Percentiles rank a stretch among this genome's conserved stretches.
Evolutionary conservation across 2,888 invertebrate genomes (phyloP).

Genomic region (Acholoe squamosa): DNA sequence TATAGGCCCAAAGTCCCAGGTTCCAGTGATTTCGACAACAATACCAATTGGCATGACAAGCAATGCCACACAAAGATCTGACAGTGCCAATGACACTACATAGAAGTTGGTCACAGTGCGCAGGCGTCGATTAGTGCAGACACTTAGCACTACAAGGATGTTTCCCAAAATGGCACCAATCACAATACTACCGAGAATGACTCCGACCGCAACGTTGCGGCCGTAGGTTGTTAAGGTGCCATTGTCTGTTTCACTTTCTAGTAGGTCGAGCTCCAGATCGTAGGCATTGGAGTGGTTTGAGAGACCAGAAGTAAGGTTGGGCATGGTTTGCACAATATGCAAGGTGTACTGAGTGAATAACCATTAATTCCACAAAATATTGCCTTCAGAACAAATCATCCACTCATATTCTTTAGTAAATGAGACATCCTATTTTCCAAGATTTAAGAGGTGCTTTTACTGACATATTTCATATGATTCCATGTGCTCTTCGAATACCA

Average conservation of each 20-base stretch:
- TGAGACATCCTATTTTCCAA: too few species aligned
- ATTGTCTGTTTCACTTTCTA: not conserved
- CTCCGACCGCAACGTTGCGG: slow-evolving; percentile 57
- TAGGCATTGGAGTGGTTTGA: not conserved
- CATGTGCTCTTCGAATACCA: too few species aligned
- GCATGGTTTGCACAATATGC: not conserved
- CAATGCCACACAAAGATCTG: slow-evolving; percentile 72
- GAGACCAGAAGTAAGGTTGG: not conserved
- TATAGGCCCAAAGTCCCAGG: slow-evolving; percentile 71
- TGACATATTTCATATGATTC: too few species aligned
- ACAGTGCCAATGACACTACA: slow-evolving; percentile 72
- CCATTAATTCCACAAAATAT: too few species aligned
- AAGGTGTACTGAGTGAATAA: too few species aligned
- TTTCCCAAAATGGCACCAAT: slow-evolving; percentile 71
- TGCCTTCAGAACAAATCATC: too few species aligned
- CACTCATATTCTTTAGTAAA: too few species aligned
- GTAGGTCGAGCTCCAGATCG: not conserved
- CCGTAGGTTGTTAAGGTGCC: not conserved
- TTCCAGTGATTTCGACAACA: slow-evolving; percentile 70
- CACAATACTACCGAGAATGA: slow-evolving; percentile 65
- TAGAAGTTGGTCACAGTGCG: slow-evolving; percentile 74
- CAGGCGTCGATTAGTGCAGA: slow-evolving; percentile 70
- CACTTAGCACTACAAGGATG: slow-evolving; percentile 72
- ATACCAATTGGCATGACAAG: slow-evolving; percentile 73
- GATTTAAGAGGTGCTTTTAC: too few species aligned